phyloP scores from a whole-genome alignment of 2,888 invertebrate genomes.

The Serrognathus titanus region DNA sequence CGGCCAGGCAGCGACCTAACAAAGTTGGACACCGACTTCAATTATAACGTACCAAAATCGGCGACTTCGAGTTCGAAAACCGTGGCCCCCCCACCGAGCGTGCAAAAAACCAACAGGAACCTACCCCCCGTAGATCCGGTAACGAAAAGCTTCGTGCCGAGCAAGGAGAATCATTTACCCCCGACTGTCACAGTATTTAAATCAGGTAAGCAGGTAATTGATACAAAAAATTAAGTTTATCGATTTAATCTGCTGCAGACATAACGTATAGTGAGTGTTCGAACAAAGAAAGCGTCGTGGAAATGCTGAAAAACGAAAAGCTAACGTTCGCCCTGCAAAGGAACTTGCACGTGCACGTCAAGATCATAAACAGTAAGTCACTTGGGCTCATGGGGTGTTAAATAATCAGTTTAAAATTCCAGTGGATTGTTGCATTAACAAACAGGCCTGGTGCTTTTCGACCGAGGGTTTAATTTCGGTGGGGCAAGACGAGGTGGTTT shows the following conservation, averaged over 20 bases:
- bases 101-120: conserved; percentile 31
- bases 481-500: conserved; percentile 78
- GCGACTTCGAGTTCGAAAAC: conserved; percentile 1
- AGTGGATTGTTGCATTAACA: conserved; percentile 76
- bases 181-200: conserved; percentile 55
- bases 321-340: conserved; percentile 71
- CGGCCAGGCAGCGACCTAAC: conserved; percentile 83
- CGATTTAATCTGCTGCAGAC: conserved; percentile 45
- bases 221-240: background rate
- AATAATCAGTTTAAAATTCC: conserved; percentile 9
- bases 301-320: conserved; percentile 58
- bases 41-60: conserved; percentile 36
- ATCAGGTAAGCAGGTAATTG: conserved; percentile 46
- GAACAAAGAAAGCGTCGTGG: conserved; percentile 56
- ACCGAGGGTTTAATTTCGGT: conserved; percentile 74
- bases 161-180: conserved; percentile 53
- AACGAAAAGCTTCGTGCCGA: conserved; percentile 56
- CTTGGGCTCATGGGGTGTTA: too few species aligned
- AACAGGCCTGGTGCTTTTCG: conserved; percentile 72
- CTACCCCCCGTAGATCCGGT: conserved; percentile 49
- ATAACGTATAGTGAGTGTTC: conserved; percentile 54
- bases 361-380: conserved; percentile 70
- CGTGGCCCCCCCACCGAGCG: conserved; percentile 4
- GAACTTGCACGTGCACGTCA: conserved; percentile 71
- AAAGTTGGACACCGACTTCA: conserved; percentile 65